phyloP scores from a whole-genome alignment of 1,140 invertebrate genomes.

The Geopemphigus sp. region DNA sequence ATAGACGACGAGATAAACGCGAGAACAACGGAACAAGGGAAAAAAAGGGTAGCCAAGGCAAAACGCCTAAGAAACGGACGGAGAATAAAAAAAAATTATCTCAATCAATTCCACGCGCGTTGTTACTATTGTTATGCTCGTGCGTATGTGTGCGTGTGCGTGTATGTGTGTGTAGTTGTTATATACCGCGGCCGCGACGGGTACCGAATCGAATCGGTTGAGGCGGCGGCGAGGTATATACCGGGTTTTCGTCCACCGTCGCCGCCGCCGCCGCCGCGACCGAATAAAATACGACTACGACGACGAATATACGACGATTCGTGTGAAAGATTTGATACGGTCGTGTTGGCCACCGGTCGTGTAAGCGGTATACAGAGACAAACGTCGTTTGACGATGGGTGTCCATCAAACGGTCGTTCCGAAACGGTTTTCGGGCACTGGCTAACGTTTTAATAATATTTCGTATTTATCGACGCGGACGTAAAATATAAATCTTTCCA shows the following conservation, averaged over 20 bases:
- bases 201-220: constrained; percentile 43
- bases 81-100: constrained; percentile 15
- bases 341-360: background rate
- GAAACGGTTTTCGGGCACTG: too few species aligned
- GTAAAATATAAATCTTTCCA: too few species aligned
- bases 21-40: constrained; percentile 22
- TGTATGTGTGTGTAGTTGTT: background rate
- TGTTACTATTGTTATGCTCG: constrained; percentile 28
- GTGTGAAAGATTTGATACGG: background rate
- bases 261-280: too few species aligned
- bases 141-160: background rate
- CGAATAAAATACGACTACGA: background rate
- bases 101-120: constrained; percentile 43
- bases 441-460: too few species aligned
- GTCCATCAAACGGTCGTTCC: too few species aligned
- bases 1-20: constrained; percentile 14
- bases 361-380: background rate
- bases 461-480: too few species aligned
- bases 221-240: background rate
- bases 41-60: constrained; percentile 47
- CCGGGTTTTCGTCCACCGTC: constrained; percentile 18
- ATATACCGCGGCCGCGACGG: background rate
- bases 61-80: constrained; percentile 26
- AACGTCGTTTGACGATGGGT: too few species aligned
- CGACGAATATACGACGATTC: background rate